phyloP scores from a whole-genome alignment of 2,113 vertebrate species.

The Vicugna pacos region DNA sequence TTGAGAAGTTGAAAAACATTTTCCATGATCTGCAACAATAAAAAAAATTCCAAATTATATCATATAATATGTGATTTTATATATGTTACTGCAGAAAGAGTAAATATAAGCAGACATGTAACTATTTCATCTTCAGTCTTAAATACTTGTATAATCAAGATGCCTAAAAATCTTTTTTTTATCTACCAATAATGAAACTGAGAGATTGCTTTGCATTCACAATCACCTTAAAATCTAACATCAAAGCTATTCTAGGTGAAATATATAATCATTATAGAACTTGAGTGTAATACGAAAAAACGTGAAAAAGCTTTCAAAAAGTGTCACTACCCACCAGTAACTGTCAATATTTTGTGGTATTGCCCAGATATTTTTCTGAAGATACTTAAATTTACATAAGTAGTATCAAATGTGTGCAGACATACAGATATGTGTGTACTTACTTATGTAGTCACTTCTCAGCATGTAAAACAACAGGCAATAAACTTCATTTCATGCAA shows the following conservation, averaged over 20 bases:
- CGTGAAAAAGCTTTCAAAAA: neutral
- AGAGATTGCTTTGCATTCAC: neutral
- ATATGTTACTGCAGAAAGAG: neutral
- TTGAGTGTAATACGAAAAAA: neutral
- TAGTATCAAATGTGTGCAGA: neutral
- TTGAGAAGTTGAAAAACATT: neutral
- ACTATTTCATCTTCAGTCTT: neutral
- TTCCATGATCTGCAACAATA: neutral
- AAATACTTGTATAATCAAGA: neutral
- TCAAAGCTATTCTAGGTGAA: neutral
- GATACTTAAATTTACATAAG: neutral
- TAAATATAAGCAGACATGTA: neutral
- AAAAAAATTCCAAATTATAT: neutral
- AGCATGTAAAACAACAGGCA: neutral
- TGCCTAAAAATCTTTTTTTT: neutral
- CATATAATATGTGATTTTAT: neutral
- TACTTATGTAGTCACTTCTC: neutral
- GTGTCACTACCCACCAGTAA: neutral
- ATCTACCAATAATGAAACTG: neutral
- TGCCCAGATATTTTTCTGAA: neutral
- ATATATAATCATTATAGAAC: neutral
- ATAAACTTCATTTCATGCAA: neutral
- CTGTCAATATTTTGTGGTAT: neutral
- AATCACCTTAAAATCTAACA: neutral
- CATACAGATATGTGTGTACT: rapidly evolving